Evolutionary conservation across 92 coral and sea anemone genomes (phyloP).

Genomic region (Scolanthus callimorphus): DNA sequence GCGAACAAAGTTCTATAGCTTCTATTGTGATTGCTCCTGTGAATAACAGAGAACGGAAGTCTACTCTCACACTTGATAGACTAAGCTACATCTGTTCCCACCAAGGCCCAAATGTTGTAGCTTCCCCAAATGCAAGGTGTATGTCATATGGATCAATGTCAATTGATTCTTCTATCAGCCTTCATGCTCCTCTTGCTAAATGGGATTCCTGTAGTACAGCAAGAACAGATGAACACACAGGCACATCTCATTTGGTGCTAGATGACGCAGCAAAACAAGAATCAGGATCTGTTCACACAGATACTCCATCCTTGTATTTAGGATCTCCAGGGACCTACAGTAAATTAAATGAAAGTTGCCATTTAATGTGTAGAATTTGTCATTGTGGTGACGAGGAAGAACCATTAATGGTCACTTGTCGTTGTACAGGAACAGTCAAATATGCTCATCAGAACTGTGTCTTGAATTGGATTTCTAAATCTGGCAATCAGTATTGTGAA

Average conservation of each 20-base stretch:
- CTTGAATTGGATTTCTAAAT: constrained; percentile 89
- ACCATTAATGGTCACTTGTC: constrained; percentile 78
- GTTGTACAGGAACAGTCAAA: constrained; percentile 91
- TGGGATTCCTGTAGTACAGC: constrained; percentile 3
- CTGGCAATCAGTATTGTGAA: constrained; percentile 89
- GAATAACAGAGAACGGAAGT: not conserved
- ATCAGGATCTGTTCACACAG: not conserved
- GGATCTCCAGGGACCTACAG: constrained; percentile 19
- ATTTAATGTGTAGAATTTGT: constrained; percentile 89
- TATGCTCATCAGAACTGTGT: constrained; percentile 90
- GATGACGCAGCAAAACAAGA: not conserved
- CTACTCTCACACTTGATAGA: constrained; percentile 21
- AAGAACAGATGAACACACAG: not conserved
- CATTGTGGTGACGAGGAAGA: constrained; percentile 76
- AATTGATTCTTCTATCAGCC: not conserved
- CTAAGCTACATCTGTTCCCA: constrained; percentile 39
- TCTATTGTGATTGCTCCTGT: not conserved
- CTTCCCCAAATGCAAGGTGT: constrained; percentile 5
- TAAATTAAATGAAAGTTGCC: constrained; percentile 48
- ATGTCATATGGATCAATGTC: not conserved
- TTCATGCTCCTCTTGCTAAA: not conserved
- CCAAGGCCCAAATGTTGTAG: constrained; percentile 43
- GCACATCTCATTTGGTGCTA: constrained; percentile 4
- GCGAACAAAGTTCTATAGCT: not conserved
- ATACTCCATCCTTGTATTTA: constrained; percentile 4